Percentiles rank a stretch among this genome's conserved stretches.
phyloP scores from a whole-genome alignment of 2,888 invertebrate genomes.

The Junonia oenone region DNA sequence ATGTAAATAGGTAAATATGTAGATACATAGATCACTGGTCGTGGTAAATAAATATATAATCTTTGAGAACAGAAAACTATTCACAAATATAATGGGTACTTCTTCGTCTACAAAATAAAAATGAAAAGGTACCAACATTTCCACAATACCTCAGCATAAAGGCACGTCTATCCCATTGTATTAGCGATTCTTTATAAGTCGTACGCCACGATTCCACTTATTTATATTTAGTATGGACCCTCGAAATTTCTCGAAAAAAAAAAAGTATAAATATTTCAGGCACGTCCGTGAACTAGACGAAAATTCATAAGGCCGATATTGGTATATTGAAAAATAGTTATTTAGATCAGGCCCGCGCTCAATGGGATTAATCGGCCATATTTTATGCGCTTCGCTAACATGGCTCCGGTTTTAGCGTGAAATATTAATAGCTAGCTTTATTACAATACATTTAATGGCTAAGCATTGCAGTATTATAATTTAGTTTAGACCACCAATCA shows the following conservation, averaged over 20 bases:
- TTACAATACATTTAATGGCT: slow-evolving; percentile 23
- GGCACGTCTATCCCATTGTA: background rate
- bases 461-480: slow-evolving; percentile 24
- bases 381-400: slow-evolving; percentile 22
- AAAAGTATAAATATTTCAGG: slow-evolving; percentile 49
- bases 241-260: slow-evolving; percentile 11
- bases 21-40: no score
- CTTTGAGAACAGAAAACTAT: no score
- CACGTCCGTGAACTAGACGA: slow-evolving; percentile 52
- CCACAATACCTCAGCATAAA: background rate
- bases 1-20: no score
- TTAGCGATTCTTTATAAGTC: slow-evolving; percentile 10
- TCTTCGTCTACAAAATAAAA: no score
- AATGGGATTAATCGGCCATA: slow-evolving; percentile 26
- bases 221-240: slow-evolving; percentile 45
- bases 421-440: slow-evolving; percentile 25
- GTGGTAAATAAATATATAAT: no score
- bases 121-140: background rate
- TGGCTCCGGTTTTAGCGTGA: slow-evolving; percentile 19
- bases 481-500: slow-evolving; percentile 11
- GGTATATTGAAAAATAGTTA: slow-evolving; percentile 74
- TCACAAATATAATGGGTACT: no score
- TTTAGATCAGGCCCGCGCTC: slow-evolving; percentile 28
- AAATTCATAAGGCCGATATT: slow-evolving; percentile 65
- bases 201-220: slow-evolving; percentile 37